Percentiles rank a stretch among this genome's conserved stretches.
These are phyloP conservation scores for Agrotis segetum DNA, from an alignment of 2,888 invertebrate genomes.

Conservation along the genomic window DNA sequence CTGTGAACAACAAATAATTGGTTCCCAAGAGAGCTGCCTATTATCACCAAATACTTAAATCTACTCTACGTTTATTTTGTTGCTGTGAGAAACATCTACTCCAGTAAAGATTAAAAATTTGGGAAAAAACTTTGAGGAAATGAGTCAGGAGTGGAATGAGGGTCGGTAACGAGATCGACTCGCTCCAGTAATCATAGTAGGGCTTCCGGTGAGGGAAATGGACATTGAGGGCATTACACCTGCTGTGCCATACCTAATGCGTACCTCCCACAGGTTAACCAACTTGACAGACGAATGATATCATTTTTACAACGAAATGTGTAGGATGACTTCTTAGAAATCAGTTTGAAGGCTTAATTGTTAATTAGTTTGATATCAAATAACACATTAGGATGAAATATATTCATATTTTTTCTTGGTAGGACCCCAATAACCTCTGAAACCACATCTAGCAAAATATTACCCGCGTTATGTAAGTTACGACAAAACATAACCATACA, in stretches of 20 bases:
- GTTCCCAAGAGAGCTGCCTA: slow-evolving; percentile 67
- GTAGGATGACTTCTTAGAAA: slow-evolving; percentile 28
- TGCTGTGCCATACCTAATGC: slow-evolving; percentile 67
- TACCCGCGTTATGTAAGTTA: slow-evolving; percentile 30
- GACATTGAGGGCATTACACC: slow-evolving; percentile 69
- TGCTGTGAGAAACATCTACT: slow-evolving; percentile 80
- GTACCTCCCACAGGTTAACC: slow-evolving; percentile 30
- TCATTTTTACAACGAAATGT: slow-evolving; percentile 20
- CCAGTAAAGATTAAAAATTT: slow-evolving; percentile 76
- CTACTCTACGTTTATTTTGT: slow-evolving; percentile 66
- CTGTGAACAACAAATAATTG: slow-evolving; percentile 60
- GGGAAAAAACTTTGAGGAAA: slow-evolving; percentile 81
- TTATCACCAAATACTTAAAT: slow-evolving; percentile 65
- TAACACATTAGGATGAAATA: slow-evolving; percentile 26
- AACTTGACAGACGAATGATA: slow-evolving; percentile 14
- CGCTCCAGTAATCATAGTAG: slow-evolving; percentile 81
- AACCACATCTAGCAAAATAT: slow-evolving; percentile 41
- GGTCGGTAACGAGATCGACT: slow-evolving; percentile 81
- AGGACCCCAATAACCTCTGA: slow-evolving; percentile 23
- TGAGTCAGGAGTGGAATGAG: slow-evolving; percentile 81
- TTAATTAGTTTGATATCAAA: slow-evolving; percentile 25
- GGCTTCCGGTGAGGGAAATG: slow-evolving; percentile 82
- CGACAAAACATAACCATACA: slow-evolving; percentile 56
- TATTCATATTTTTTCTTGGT: slow-evolving; percentile 26
- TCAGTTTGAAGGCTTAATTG: slow-evolving; percentile 8